A percentile compares a stretch with the other conserved stretches of the same genome.
phyloP scores from a whole-genome alignment of 2,113 vertebrate species.

The Eulacestoma nigropectus region DNA sequence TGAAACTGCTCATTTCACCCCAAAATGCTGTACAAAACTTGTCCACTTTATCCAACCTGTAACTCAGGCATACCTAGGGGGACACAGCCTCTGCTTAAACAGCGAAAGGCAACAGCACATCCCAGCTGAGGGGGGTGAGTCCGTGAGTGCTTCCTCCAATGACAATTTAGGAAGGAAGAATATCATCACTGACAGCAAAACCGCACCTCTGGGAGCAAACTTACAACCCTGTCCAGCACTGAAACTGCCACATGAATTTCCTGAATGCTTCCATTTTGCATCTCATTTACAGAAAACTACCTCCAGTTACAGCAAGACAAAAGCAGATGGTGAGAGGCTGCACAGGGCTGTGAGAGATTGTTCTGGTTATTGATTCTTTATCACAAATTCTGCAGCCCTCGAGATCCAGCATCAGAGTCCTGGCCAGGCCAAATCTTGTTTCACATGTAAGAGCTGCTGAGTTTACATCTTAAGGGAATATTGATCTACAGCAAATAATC shows the following conservation, averaged over 20 bases:
- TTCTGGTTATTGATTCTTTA: conserved; percentile 27
- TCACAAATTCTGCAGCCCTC: background rate
- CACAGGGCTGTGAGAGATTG: background rate
- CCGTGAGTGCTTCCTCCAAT: background rate
- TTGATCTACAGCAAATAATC: conserved; percentile 27
- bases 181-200: background rate
- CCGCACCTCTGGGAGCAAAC: background rate
- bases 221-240: background rate
- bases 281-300: background rate
- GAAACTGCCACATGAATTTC: background rate
- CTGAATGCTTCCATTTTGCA: conserved; percentile 4
- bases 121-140: background rate
- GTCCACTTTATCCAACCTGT: background rate
- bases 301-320: background rate
- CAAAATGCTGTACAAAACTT: background rate
- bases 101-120: background rate
- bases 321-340: background rate
- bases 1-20: background rate
- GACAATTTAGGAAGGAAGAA: background rate
- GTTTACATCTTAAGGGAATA: conserved; percentile 26
- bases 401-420: background rate
- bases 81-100: background rate
- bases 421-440: background rate
- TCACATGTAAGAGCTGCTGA: background rate
- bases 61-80: background rate